A percentile compares a stretch with the other conserved stretches of the same genome.
These are phyloP conservation scores for Disparrhopalites patrizii DNA, from an alignment of 2,888 invertebrate genomes.

Conservation along the genomic window DNA sequence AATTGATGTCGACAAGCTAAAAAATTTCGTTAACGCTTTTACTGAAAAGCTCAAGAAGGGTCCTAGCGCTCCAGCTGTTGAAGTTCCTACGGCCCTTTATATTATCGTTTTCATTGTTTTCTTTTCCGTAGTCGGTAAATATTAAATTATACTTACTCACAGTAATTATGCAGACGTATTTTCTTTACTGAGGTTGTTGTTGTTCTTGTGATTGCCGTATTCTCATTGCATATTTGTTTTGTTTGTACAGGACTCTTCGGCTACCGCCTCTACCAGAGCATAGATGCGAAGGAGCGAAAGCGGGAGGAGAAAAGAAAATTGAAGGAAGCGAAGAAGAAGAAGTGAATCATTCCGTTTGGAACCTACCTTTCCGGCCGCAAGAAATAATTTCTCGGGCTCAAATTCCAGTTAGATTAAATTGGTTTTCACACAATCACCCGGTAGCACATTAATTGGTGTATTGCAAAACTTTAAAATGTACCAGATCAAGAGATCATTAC, in stretches of 20 bases:
- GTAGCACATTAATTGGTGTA: no score
- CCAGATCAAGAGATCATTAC: no score
- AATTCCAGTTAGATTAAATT: background rate
- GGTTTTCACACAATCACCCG: no score
- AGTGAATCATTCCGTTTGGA: constrained; percentile 56
- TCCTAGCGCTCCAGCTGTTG: constrained; percentile 21
- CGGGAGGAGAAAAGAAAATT: constrained; percentile 75
- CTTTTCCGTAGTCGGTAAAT: constrained; percentile 42
- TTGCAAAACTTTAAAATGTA: no score
- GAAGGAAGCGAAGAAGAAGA: constrained; percentile 77
- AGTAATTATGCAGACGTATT: background rate
- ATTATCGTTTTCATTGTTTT: constrained; percentile 36
- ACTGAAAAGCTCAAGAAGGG: constrained; percentile 9
- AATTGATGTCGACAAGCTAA: constrained; percentile 11
- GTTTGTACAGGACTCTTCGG: constrained; percentile 75
- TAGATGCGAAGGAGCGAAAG: constrained; percentile 70
- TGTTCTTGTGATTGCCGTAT: background rate
- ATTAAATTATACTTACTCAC: background rate
- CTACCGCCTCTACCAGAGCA: constrained; percentile 75
- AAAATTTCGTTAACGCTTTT: constrained; percentile 10
- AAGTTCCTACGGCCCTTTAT: constrained; percentile 40
- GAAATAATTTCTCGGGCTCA: background rate
- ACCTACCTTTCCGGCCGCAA: no score
- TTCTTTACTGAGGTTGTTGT: no score
- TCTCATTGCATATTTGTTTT: constrained; percentile 33